A percentile compares a stretch with the other conserved stretches of the same genome.
Conservation (phyloP, 1,140 invertebrate species). For the Drosophila orosa region DNA sequence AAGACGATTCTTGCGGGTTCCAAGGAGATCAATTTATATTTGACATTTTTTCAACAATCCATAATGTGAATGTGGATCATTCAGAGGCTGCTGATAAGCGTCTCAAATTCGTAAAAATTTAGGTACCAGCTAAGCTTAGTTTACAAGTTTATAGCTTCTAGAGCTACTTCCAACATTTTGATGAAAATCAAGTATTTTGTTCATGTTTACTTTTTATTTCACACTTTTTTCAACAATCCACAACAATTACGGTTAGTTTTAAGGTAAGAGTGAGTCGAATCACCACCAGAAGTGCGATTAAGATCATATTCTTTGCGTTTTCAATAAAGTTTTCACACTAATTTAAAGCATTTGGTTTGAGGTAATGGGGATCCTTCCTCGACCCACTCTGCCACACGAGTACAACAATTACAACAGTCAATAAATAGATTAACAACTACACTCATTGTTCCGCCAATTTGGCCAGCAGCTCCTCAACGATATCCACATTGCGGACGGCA, state of each 20-base stretch:
- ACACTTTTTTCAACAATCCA: constrained; percentile 12
- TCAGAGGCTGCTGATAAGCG: too few species aligned
- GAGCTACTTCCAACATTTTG: background rate
- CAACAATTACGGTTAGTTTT: constrained; percentile 8
- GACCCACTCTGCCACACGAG: constrained; percentile 1
- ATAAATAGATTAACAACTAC: constrained; percentile 23
- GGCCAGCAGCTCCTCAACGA: constrained; percentile 40
- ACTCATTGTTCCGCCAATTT: constrained; percentile 49
- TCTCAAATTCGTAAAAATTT: too few species aligned
- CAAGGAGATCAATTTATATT: too few species aligned
- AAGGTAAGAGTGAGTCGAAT: background rate
- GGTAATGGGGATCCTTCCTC: background rate
- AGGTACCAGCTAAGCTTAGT: too few species aligned
- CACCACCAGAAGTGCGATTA: background rate
- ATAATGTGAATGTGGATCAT: too few species aligned
- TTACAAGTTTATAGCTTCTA: constrained; percentile 6
- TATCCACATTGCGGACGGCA: constrained; percentile 60
- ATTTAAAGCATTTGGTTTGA: constrained; percentile 1
- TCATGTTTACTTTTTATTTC: constrained; percentile 7
- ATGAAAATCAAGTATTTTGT: constrained; percentile 4
- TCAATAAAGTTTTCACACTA: background rate
- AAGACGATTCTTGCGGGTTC: too few species aligned
- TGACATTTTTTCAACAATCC: too few species aligned
- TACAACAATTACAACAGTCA: constrained; percentile 52
- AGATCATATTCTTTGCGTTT: background rate